Percentiles rank a stretch among this genome's conserved stretches.
Evolutionary conservation across 2,888 invertebrate genomes (phyloP).

Genomic region (Ophraella communa): DNA sequence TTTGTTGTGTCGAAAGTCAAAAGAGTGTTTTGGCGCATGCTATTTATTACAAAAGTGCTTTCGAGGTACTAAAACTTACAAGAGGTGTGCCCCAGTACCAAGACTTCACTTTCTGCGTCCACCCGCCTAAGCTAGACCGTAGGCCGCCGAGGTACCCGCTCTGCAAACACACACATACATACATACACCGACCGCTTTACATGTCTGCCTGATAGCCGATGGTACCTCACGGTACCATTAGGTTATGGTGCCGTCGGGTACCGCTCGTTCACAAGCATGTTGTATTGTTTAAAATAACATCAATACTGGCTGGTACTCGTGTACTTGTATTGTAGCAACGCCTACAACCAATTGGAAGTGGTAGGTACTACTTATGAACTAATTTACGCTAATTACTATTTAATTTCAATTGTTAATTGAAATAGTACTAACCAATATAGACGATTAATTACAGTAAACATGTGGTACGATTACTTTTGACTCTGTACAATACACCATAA

Average conservation of each 20-base stretch:
- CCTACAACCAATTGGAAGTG: not conserved
- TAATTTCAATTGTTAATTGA: no score
- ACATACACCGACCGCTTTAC: constrained; percentile 33
- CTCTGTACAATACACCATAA: no score
- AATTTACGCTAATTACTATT: no score
- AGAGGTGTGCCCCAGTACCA: constrained; percentile 98
- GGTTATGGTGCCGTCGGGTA: constrained; percentile 20
- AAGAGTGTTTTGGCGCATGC: constrained; percentile 45
- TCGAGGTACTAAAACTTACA: constrained; percentile 72
- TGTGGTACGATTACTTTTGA: no score
- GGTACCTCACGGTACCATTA: constrained; percentile 30
- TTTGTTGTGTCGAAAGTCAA: not conserved
- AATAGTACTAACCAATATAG: no score
- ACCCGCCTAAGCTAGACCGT: constrained; percentile 93
- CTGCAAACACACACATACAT: constrained; percentile 68
- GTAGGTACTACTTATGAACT: not conserved
- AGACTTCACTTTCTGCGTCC: constrained; percentile 96
- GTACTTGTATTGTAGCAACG: not conserved
- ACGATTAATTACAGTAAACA: no score
- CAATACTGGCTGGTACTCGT: not conserved
- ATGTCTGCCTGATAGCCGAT: constrained; percentile 38
- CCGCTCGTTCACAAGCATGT: constrained; percentile 10
- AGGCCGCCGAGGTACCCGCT: constrained; percentile 92
- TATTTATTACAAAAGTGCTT: constrained; percentile 39
- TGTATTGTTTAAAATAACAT: not conserved